These are phyloP conservation scores for Drosophila eugracilis DNA, from an alignment of 1,140 invertebrate genomes.

Conservation along the genomic window DNA sequence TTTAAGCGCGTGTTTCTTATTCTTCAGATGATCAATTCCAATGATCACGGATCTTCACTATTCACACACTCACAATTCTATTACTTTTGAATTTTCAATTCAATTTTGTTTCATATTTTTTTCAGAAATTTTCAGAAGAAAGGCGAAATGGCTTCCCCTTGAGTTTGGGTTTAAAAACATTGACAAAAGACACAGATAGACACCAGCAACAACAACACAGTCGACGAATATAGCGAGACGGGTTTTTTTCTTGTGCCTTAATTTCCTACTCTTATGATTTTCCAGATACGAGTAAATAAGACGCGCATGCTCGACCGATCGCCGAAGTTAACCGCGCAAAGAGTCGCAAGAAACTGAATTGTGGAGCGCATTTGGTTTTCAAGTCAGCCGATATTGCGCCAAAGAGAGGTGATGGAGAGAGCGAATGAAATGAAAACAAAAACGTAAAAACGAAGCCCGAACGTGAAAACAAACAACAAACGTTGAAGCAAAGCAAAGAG, in stretches of 20 bases:
- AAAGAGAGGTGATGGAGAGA: slow-evolving; percentile 27
- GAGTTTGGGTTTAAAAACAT: slow-evolving; percentile 31
- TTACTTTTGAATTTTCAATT: slow-evolving; percentile 9
- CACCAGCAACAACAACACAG: slow-evolving; percentile 44
- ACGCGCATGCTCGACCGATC: slow-evolving; percentile 41
- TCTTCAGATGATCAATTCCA: slow-evolving; percentile 11
- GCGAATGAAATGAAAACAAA: slow-evolving; percentile 60
- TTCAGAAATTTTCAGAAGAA: slow-evolving; percentile 19
- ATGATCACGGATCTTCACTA: slow-evolving; percentile 20
- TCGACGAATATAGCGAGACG: slow-evolving; percentile 50
- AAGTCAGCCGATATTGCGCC: slow-evolving; percentile 23
- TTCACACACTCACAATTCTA: slow-evolving; percentile 34
- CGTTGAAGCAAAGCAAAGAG: slow-evolving; percentile 18
- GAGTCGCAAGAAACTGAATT: slow-evolving; percentile 68
- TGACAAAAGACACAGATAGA: slow-evolving; percentile 49
- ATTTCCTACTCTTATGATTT: slow-evolving; percentile 32
- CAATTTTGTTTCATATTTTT: slow-evolving; percentile 11
- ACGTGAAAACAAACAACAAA: slow-evolving; percentile 26
- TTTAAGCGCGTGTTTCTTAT: slow-evolving; percentile 21
- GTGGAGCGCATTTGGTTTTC: slow-evolving; percentile 13
- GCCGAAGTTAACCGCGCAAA: slow-evolving; percentile 65
- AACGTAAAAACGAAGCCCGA: slow-evolving; percentile 31
- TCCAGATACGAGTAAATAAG: slow-evolving; percentile 23
- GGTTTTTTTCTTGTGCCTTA: slow-evolving; percentile 35
- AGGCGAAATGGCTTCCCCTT: slow-evolving; percentile 14